Evolutionary conservation across 1,140 invertebrate species (phyloP), one percentile per base, ranked within the genome.

Genomic region (Asbolus verrucosus): DNA sequence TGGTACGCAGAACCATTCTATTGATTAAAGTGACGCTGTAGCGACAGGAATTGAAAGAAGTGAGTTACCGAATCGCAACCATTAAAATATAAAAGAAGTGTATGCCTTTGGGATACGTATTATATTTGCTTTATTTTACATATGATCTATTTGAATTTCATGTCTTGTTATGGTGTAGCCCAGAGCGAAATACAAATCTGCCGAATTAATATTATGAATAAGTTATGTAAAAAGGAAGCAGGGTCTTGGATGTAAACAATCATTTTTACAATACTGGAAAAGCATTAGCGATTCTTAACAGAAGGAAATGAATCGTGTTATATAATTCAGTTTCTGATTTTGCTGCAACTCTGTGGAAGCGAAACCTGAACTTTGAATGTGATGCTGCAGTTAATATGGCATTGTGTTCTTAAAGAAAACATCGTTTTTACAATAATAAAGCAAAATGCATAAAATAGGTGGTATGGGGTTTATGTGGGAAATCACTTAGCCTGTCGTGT

Each of bases 231-330:
- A 30, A 13, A 63, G 61, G 14, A 41, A 15, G 15, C n/a, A 38
- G 36, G 36, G 61, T 63, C 39, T 27, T 63, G 13, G 61, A 63
- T 63, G 61, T 63, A 63, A 63, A 63, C 61, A 63, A 41, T 63
- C 24, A 63, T 41, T 39, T 31, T 11, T 39, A 62, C 1, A 27
- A 54, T 54, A 27, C 18, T 54, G 6, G n/a, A 5, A 54, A 54
- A 54, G 21, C 14, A 54, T n/a, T 27, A 9, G 21, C 11, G 27
- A 30, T 30, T 4, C 9, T 19, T 9, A 9, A 46, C 41, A 16
- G n/a, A 46, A 46, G n/a, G 21, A 46, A 46, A 19, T 46, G 16
- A 46, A 46, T 46, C 18, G 41, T 30, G 27, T 4, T 30, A 30
- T 5, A 30, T 30, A 4, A 30, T 30, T 8, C 27, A 30, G 27